Evolutionary conservation across 1,140 invertebrate species (phyloP), one percentile per base, ranked within the genome.

Genomic region (Drosophila novamexicana): DNA sequence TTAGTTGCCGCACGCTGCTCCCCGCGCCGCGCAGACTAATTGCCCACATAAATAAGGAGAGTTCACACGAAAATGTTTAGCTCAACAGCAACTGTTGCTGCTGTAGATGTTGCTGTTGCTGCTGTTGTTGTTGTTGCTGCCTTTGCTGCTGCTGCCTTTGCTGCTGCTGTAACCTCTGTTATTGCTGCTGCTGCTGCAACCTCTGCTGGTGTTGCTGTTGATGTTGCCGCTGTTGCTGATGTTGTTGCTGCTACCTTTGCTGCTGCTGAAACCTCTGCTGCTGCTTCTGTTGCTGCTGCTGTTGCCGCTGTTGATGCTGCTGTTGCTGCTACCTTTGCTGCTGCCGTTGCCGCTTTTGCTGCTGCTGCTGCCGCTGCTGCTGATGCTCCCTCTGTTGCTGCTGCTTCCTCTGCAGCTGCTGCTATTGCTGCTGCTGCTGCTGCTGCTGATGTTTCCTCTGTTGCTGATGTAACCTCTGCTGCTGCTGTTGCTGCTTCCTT

Each of bases 21-120:
- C 44, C 9, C n/a, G 9, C 40, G 18, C n/a, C 36, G 29, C 10
- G 7, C 58, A 68, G 61, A 79, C 76, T 79, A 79, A 79, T 79
- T 79, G 76, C 73, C 39, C 50, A 63, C 73, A 79, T 79, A 79
- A 79, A 79, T 78, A 75, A 78, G 66, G 22, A 29, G 62, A 78
- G 62, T 78, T 78, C 76, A 75, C 76, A 78, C 72, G 72, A 75
- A 78, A 59, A 44, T 64, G 62, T 62, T 45, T 39, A 18, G 59
- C 44, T 79, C 39, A 7, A 32, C 9, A 12, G 40, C 18, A 32
- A 5, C 22, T 6, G 16, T 7, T 50, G 39, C 36, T 47, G 42
- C 39, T 36, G 36, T 2, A 3, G 3, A 22, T 22, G 22, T 22
- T 22, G 22, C 2, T 22, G 22, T 3, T 22, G 22, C 22, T 22